These are phyloP conservation scores for Drosophila simulans DNA, from an alignment of 1,140 invertebrate species.

Conservation along the genomic window DNA sequence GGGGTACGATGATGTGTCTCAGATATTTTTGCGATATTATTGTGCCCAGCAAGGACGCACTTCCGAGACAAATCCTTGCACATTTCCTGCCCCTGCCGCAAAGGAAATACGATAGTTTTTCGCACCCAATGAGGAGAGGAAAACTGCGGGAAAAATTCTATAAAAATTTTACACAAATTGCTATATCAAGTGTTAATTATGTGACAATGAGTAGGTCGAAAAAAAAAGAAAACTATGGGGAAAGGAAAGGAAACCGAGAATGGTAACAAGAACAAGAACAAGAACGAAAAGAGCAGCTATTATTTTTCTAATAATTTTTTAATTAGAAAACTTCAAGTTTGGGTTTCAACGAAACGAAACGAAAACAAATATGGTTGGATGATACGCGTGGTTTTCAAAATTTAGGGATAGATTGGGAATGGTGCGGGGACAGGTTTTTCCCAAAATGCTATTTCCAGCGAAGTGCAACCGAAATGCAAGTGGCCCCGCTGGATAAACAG, in stretches of 20 bases:
- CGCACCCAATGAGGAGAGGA: constrained; percentile 37
- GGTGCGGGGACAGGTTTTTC: constrained; percentile 27
- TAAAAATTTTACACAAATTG: constrained; percentile 48
- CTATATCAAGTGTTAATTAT: constrained; percentile 82
- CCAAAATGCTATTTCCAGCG: constrained; percentile 56
- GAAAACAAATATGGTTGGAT: constrained; percentile 64
- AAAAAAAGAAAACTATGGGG: not conserved
- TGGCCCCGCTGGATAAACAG: constrained; percentile 55
- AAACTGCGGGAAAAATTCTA: constrained; percentile 32
- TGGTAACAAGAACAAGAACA: too few relatives aligned
- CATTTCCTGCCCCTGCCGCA: constrained; percentile 69
- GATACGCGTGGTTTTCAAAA: constrained; percentile 17
- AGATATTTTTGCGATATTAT: constrained; percentile 58
- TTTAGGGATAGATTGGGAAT: constrained; percentile 1
- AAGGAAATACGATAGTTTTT: constrained; percentile 76
- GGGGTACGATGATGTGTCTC: not conserved
- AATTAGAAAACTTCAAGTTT: constrained; percentile 80
- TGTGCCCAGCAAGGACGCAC: constrained; percentile 31
- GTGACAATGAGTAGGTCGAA: constrained; percentile 73
- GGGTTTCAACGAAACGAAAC: constrained; percentile 59
- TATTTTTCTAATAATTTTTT: constrained; percentile 73
- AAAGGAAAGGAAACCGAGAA: not conserved
- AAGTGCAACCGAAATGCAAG: constrained; percentile 69
- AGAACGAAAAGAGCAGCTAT: constrained; percentile 12
- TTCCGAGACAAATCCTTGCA: constrained; percentile 61